Conservation (phyloP, 1,140 invertebrate genomes). For the Goniozus legneri region DNA sequence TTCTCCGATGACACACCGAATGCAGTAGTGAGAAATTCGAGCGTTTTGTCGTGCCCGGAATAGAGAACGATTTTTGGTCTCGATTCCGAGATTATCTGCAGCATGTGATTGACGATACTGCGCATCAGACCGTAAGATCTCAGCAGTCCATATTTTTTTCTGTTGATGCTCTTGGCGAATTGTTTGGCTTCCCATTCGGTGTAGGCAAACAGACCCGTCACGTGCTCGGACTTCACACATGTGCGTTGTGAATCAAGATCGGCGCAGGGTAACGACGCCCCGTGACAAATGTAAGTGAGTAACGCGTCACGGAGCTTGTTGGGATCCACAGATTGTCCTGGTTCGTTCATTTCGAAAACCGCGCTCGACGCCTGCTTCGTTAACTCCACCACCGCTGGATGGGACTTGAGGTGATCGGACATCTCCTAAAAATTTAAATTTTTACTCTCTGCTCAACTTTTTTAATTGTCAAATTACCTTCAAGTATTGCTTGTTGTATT, state of each 20-base stretch:
- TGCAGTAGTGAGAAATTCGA: constrained; percentile 77
- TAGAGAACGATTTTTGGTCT: constrained; percentile 81
- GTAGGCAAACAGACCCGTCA: constrained; percentile 70
- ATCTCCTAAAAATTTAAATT: constrained; percentile 41
- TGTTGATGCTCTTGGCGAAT: constrained; percentile 62
- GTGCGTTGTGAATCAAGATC: constrained; percentile 49
- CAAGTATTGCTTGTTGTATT: constrained; percentile 55
- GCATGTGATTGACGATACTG: constrained; percentile 74
- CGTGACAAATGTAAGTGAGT: constrained; percentile 80
- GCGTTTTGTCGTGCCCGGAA: constrained; percentile 86
- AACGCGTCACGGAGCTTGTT: constrained; percentile 76
- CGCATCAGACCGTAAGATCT: constrained; percentile 73
- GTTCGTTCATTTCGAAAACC: constrained; percentile 62
- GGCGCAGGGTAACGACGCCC: constrained; percentile 70
- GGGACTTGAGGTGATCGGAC: constrained; percentile 59
- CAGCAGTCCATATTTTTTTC: constrained; percentile 66
- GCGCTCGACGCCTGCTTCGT: constrained; percentile 62
- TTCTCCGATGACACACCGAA: constrained; percentile 66
- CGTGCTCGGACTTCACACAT: constrained; percentile 66
- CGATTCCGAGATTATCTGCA: constrained; percentile 72
- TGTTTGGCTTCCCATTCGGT: constrained; percentile 72
- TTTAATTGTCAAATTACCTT: constrained; percentile 25
- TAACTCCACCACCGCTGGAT: constrained; percentile 66
- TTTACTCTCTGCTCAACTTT: neutral
- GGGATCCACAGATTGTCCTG: constrained; percentile 61